Evolutionary conservation across 2,113 vertebrate genomes (phyloP).

Genomic region (Carettochelys insculpta): DNA sequence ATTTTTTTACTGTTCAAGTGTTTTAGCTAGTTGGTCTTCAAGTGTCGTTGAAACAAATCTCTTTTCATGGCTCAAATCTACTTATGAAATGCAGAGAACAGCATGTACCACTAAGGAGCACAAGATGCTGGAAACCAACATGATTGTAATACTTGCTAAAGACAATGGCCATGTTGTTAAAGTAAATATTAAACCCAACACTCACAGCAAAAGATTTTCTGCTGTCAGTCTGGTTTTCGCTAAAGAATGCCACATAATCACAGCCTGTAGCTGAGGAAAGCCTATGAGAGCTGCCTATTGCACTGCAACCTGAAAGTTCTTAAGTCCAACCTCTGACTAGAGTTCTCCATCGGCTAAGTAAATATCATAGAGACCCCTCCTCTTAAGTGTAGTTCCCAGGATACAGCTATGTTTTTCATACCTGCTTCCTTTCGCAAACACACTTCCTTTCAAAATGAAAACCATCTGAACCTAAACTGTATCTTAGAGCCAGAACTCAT

Average conservation of each 20-base stretch:
- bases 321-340: not conserved
- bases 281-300: not conserved
- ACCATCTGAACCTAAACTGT: slow-evolving; percentile 53
- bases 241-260: not conserved
- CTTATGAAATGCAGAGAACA: not conserved
- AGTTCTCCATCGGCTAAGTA: slow-evolving; percentile 30
- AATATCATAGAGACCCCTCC: slow-evolving; percentile 46
- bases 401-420: slow-evolving; percentile 15
- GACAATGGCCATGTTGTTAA: not conserved
- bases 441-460: slow-evolving; percentile 62
- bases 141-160: not conserved
- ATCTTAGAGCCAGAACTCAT: slow-evolving; percentile 63
- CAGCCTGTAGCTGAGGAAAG: not conserved
- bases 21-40: not conserved
- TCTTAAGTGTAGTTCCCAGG: slow-evolving; percentile 29
- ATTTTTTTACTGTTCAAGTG: not conserved
- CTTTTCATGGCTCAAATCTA: not conserved
- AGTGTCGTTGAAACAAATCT: not conserved
- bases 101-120: not conserved
- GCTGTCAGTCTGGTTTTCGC: not conserved
- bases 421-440: slow-evolving; percentile 58
- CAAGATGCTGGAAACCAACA: not conserved
- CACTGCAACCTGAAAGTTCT: not conserved
- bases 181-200: not conserved
- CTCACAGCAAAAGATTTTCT: not conserved